These are phyloP conservation scores for Eupleurogrammus muticus DNA, from an alignment of 2,797 vertebrate genomes.

Conservation along the genomic window DNA sequence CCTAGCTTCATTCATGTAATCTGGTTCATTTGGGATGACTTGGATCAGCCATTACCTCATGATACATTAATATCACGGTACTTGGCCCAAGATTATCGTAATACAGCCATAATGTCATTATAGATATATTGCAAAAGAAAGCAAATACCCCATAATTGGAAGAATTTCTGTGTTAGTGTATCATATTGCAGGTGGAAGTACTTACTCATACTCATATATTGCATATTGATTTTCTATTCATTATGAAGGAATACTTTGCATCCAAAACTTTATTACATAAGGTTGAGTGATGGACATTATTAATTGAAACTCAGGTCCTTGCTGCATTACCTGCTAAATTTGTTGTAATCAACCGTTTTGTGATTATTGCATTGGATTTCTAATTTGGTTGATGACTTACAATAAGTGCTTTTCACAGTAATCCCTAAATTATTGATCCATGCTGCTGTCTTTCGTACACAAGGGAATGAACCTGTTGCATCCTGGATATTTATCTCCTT, in stretches of 20 bases:
- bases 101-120: no score
- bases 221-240: not conserved
- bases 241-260: not conserved
- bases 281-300: not conserved
- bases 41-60: no score
- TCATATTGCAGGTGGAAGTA: no score
- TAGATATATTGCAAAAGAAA: no score
- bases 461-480: not conserved
- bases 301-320: not conserved
- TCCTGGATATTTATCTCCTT: not conserved
- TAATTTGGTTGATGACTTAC: conserved; percentile 9
- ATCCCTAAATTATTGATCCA: not conserved
- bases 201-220: no score
- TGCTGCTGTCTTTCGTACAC: not conserved
- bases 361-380: not conserved
- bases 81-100: no score
- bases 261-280: not conserved
- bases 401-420: not conserved
- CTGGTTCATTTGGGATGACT: not conserved
- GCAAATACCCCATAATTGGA: no score
- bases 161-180: no score
- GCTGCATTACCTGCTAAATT: not conserved
- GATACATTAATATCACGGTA: no score
- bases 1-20: not conserved
- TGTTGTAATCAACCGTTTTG: not conserved